These are phyloP conservation scores for Prunella himalayana DNA, from an alignment of 2,113 vertebrate genomes.

Conservation along the genomic window DNA sequence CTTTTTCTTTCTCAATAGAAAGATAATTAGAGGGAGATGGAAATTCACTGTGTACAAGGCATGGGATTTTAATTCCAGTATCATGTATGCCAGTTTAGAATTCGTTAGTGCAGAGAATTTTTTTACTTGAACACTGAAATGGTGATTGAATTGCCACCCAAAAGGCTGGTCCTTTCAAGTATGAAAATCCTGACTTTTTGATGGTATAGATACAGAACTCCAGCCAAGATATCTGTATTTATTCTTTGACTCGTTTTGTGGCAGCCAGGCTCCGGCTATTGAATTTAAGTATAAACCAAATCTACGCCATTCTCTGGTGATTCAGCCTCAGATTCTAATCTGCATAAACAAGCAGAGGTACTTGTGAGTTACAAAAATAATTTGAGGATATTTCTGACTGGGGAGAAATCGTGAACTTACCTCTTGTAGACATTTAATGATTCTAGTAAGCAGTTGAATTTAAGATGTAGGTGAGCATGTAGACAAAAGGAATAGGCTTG, in stretches of 20 bases:
- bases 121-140: neutral
- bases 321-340: neutral
- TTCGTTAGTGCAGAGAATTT: neutral
- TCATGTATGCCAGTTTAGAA: neutral
- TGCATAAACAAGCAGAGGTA: neutral
- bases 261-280: fast-evolving
- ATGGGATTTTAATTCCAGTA: neutral
- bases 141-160: neutral
- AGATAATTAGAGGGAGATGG: neutral
- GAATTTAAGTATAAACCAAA: neutral
- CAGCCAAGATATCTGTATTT: neutral
- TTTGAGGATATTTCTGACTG: neutral
- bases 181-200: neutral
- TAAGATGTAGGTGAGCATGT: neutral
- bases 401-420: neutral
- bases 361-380: neutral
- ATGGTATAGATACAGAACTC: neutral
- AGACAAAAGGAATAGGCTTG: neutral
- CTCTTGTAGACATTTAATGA: neutral
- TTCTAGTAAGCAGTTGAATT: neutral
- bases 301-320: neutral
- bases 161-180: neutral
- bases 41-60: neutral
- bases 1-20: neutral
- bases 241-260: neutral